Base-by-base conservation (phyloP, 2,797 vertebrate genomes). In the Sebastes melanostomus region DNA sequence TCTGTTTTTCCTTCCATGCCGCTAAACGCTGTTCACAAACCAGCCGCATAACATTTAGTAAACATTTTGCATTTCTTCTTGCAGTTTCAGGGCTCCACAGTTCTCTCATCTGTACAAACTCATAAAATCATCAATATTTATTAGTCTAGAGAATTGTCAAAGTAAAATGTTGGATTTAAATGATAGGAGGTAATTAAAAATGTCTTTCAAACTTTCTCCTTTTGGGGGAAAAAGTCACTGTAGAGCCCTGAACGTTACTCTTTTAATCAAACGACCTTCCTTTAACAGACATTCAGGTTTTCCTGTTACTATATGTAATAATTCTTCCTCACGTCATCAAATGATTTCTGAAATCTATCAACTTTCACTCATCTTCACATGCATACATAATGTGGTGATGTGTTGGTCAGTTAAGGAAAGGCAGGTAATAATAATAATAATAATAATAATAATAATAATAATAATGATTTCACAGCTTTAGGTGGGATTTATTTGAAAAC, bases 1-100 rank as follows among this genome's bases (percentile, higher is more conserved):
- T 86, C 72, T 91, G 27, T 85, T 86, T 78, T 83, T 89, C 50
- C 73, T 86, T 82, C 78, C 83, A 80, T 78, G 13, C 67, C 84
- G 76, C 87, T 93, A 77, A 89, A 88, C n/a, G n/a, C n/a, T n/a
- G 2, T 81, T 89, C 80, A 80, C 71, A 67, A 72, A 72, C 72
- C 75, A 83, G 76, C 2, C 32, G 30, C 82, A 75, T 90, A 89
- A 90, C 88, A 84, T 83, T 55, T 27, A 73, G 66, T 63, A 30
- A 75, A 81, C 71, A 60, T 79, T 86, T 77, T 76, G 56, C 74
- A 72, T 83, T 90, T 88, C 66, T 66, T 88, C 65, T 29, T 32
- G 55, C 38, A 29, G 12, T 34, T 76, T 89, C 81, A 77, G 82
- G 80, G 85, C n/a, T 88, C 83, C 71, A 81, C 83, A 79, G 87